Conservation (phyloP, 2,888 invertebrate genomes). For the Drosophila antonietae region DNA sequence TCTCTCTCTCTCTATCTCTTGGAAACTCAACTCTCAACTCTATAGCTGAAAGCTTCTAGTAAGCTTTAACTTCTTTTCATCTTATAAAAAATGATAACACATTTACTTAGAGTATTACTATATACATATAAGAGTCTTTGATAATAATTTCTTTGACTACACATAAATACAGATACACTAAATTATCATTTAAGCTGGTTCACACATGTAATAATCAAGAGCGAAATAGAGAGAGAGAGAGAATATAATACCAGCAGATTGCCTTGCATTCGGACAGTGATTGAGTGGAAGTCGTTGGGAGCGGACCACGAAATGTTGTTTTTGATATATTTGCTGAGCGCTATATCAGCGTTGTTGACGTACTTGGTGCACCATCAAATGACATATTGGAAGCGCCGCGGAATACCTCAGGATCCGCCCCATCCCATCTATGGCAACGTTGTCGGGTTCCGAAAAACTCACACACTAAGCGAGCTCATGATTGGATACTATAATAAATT, state of each 20-base stretch:
- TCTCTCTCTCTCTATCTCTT: background rate
- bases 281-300: background rate
- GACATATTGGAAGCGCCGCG: conserved; percentile 55
- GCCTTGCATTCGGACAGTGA: background rate
- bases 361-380: conserved; percentile 31
- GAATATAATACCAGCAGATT: background rate
- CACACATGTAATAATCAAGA: background rate
- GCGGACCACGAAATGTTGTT: conserved; percentile 34
- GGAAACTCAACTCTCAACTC: too few species aligned
- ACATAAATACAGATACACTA: background rate
- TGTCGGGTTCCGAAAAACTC: conserved; percentile 48
- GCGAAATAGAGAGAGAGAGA: background rate
- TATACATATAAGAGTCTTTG: background rate
- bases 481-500: conserved; percentile 54
- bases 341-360: conserved; percentile 42
- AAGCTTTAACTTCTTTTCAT: background rate
- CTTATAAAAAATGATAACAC: background rate
- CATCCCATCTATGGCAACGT: conserved; percentile 54
- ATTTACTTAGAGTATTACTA: background rate
- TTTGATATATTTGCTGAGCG: conserved; percentile 48
- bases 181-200: background rate
- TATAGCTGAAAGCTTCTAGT: background rate
- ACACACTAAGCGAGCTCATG: conserved; percentile 33
- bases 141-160: background rate
- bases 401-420: conserved; percentile 53